Base-by-base conservation (phyloP, 2,113 vertebrate genomes). In the Stictonetta naevosa region DNA sequence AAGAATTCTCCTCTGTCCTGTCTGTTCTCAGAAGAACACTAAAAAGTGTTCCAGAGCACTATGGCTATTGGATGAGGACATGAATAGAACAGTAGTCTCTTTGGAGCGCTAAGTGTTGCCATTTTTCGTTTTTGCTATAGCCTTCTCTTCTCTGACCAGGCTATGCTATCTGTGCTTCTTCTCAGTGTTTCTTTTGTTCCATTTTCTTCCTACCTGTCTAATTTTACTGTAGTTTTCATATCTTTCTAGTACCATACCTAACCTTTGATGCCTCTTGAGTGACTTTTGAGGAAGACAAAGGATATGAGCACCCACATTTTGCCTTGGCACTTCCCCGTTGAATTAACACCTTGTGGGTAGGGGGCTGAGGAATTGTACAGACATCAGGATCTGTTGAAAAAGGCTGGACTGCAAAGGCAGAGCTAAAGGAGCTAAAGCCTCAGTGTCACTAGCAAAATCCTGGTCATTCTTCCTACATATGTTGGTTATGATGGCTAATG, bases 1-100 rank as follows among this genome's bases (percentile, higher is more conserved):
- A 60, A 46, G 36, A 75, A 53, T 78, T 69, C 6, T 74, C 14
- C n/a, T 48, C 9, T 68, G 1, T 0, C 26, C 12, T 0, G 0
- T 28, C 33, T 2, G 1, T 83, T 86, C 40, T 84, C 38, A 38
- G 38, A 38, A 38, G 38, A 38, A 38, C 38, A 52, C 10, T 75
- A 56, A 79, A 53, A 85, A 87, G 44, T 46, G 13, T 31, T 85
- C 28, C 16, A 48, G n/a, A 92, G 40, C 56, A 40, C n/a, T 50
- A 40, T 31, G 87, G 88, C 52, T 4, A 11, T 1, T 4, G 6
- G 36, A 58, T 44, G 56, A 83, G 63, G n/a, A 63, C 7, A 20
- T 19, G 17, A 85, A 79, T 34, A 68, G 53, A 83, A 22, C 44
- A 60, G 34, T 34, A 69, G 10, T 14, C 14, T 29, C 28, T 52